phyloP scores from a whole-genome alignment of 2,113 vertebrate genomes.

The Pseudopipra pipra region DNA sequence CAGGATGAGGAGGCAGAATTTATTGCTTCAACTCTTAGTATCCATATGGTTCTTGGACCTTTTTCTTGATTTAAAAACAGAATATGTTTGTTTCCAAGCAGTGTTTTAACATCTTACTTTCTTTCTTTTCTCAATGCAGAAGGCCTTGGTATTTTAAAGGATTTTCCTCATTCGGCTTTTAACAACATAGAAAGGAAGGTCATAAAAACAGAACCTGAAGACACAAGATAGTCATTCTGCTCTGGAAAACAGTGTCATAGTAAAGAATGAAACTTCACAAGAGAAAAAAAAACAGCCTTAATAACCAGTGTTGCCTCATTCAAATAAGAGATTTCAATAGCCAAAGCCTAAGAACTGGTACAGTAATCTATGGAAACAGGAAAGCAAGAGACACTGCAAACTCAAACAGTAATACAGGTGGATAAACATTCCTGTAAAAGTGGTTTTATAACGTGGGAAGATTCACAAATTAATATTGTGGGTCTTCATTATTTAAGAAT shows the following conservation, averaged over 20 bases:
- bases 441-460: constrained; percentile 63
- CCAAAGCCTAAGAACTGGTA: constrained; percentile 85
- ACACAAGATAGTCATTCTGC: constrained; percentile 89
- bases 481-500: constrained; percentile 84
- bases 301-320: constrained; percentile 96
- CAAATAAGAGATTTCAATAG: constrained; percentile 82
- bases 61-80: neutral
- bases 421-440: constrained; percentile 73
- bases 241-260: constrained; percentile 76
- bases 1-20: neutral
- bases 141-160: constrained; percentile 86
- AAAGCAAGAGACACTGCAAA: constrained; percentile 66
- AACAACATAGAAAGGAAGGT: constrained; percentile 86
- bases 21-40: neutral
- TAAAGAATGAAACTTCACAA: constrained; percentile 82
- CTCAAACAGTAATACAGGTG: constrained; percentile 68
- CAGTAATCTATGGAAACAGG: constrained; percentile 62
- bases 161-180: constrained; percentile 85
- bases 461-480: constrained; percentile 79
- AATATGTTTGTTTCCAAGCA: neutral
- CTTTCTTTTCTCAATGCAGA: constrained; percentile 70
- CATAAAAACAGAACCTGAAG: constrained; percentile 96
- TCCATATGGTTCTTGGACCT: neutral
- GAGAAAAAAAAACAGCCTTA: constrained; percentile 89
- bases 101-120: neutral